These are phyloP conservation scores for Molossus molossus DNA, from an alignment of 2,797 vertebrate species.

Conservation along the genomic window DNA sequence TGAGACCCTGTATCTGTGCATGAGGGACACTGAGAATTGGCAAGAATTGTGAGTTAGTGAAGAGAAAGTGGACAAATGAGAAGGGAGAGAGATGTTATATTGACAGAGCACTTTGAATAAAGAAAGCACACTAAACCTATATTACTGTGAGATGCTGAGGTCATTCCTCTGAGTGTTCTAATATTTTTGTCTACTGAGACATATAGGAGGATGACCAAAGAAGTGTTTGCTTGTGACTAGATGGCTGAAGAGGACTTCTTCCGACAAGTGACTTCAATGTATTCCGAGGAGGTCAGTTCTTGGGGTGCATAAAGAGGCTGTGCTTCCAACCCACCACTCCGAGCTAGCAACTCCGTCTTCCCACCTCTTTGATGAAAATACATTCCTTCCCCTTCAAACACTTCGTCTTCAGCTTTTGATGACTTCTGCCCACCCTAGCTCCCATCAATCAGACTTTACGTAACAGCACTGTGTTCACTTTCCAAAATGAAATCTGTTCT, in stretches of 20 bases:
- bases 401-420: conserved; percentile 85
- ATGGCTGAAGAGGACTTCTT: not conserved
- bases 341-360: conserved; percentile 85
- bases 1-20: not conserved
- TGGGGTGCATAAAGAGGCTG: not conserved
- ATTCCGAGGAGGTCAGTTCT: not conserved
- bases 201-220: not conserved
- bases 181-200: not conserved
- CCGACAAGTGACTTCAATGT: not conserved
- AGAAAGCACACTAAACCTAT: too few relatives aligned
- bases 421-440: conserved; percentile 89
- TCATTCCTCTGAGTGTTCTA: not conserved
- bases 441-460: conserved; percentile 90
- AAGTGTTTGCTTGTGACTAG: not conserved
- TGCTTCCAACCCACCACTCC: conserved; percentile 13
- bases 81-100: not conserved
- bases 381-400: conserved; percentile 84
- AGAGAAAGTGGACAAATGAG: not conserved
- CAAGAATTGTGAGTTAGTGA: not conserved
- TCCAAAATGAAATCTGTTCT: conserved; percentile 86
- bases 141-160: not conserved
- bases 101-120: too few relatives aligned
- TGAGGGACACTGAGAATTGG: not conserved
- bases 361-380: conserved; percentile 87
- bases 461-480: conserved; percentile 85